Percentiles rank a stretch among this genome's conserved stretches.
phyloP scores from a whole-genome alignment of 2,113 vertebrate species.

The Rattus rattus region DNA sequence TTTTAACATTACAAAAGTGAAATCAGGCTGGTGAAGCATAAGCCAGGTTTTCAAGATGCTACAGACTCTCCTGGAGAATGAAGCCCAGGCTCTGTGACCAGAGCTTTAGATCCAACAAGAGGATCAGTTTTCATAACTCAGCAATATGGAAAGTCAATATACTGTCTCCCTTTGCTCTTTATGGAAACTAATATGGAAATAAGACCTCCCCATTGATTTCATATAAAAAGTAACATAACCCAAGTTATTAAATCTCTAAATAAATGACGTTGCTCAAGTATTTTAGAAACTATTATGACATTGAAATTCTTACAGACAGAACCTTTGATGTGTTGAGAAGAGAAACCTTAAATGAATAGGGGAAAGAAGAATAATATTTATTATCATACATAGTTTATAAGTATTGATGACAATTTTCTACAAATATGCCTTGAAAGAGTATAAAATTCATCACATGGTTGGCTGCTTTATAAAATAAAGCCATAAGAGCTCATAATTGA shows the following conservation, averaged over 20 bases:
- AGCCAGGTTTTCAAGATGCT: constrained; percentile 30
- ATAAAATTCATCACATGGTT: background rate
- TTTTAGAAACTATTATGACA: constrained; percentile 25
- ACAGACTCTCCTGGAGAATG: background rate
- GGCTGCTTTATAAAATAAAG: constrained; percentile 4
- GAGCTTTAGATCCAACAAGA: constrained; percentile 10
- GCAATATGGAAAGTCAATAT: constrained; percentile 47
- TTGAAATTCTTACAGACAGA: constrained; percentile 39
- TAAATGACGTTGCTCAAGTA: constrained; percentile 14
- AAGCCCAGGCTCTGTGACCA: background rate
- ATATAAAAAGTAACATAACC: constrained; percentile 2
- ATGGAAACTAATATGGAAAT: constrained; percentile 26
- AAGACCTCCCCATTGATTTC: constrained; percentile 3
- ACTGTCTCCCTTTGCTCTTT: background rate
- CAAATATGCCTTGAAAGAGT: constrained; percentile 2
- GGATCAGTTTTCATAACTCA: constrained; percentile 41
- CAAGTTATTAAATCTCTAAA: constrained; percentile 38
- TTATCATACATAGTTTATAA: background rate
- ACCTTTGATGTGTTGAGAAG: constrained; percentile 26
- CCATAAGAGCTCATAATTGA: background rate
- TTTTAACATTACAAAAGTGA: constrained; percentile 3
- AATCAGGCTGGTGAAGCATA: constrained; percentile 28
- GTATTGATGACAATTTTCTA: background rate
- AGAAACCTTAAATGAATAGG: background rate
- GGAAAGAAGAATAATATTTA: background rate